Evolutionary conservation across 2,888 invertebrate species (phyloP).

Genomic region (Eristalis intricaria): DNA sequence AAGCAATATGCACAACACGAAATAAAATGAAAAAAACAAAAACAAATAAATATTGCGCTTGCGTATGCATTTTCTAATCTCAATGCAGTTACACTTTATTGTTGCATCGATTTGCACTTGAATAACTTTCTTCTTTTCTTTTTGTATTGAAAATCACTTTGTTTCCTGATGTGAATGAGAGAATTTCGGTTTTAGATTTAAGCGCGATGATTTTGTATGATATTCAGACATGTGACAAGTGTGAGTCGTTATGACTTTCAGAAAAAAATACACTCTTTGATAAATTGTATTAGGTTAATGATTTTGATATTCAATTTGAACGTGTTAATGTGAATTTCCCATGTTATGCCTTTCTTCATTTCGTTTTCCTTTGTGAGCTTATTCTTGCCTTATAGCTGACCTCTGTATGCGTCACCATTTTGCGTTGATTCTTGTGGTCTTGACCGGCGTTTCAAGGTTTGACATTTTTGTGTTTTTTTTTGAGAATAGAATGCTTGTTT

Average conservation of each 20-base stretch:
- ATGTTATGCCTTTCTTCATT: background rate
- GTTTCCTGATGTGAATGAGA: background rate
- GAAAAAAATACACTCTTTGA: background rate
- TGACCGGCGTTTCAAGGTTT: background rate
- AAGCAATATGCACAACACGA: slow-evolving; percentile 23
- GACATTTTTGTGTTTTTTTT: no score
- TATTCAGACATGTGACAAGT: background rate
- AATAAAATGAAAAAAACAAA: background rate
- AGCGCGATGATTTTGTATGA: slow-evolving; percentile 13
- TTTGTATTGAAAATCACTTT: background rate
- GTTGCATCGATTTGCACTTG: slow-evolving; percentile 45
- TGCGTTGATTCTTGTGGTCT: no score
- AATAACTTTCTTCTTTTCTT: background rate
- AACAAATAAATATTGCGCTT: slow-evolving; percentile 16
- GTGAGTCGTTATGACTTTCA: background rate
- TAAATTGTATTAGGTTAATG: background rate
- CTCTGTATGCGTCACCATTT: background rate
- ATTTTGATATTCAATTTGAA: background rate
- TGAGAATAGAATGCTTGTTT: no score
- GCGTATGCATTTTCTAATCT: slow-evolving; percentile 50
- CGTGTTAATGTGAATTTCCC: background rate
- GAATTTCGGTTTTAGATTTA: slow-evolving; percentile 6
- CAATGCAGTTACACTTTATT: slow-evolving; percentile 59
- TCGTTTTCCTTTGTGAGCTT: background rate
- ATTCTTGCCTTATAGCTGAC: background rate